Base-by-base conservation (phyloP, 2,113 vertebrate species). In the Formicarius rufipectus region DNA sequence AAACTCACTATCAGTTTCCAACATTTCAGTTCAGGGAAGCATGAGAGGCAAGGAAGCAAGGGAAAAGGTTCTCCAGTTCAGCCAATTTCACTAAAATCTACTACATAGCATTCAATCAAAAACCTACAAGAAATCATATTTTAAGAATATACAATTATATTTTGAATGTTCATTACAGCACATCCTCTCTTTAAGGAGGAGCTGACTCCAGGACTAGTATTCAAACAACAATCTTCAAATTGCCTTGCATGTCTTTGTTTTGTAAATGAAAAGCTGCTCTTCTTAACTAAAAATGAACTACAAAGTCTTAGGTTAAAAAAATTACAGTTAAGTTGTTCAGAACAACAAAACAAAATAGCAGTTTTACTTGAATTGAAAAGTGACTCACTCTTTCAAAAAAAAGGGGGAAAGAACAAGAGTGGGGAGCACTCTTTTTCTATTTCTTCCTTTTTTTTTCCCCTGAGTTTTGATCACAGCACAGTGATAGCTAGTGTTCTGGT, bases 391-490 rank as follows among this genome's bases (percentile, higher is more conserved):
- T 59, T 39, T 16, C 3, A 82, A 75, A 63, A 55, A 74, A 45
- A 30, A 0, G 1, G 6, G 4, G 4, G 3, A 7, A 72, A 8
- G 45, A 37, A 22, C 17, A 62, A 30, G 24, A 67, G 9, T 13
- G 3, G 11, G 12, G 30, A 59, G 2, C 9, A 72, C 0, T 10
- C 20, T 52, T 82, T 31, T 50, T 44, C 3, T 7, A 30, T 64
- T 31, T 62, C 37, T 16, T 14, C 5, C 8, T 8, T 55, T 53
- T 8, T 16, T 30, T 25, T 55, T 53, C 12, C 12, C 5, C 19
- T 27, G 14, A 67, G 60, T 53, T 85, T 93, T 74, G 30, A 56
- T 75, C 24, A 67, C 28, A 63, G 42, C 5, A 60, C 13, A 77
- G 10, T 27, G 67, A 92, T 24, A 80, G 5, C 19, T 56, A 1